Evolutionary conservation across 1,140 invertebrate species (phyloP), one percentile per base, ranked within the genome.

Genomic region (Diachasma alloeum): DNA sequence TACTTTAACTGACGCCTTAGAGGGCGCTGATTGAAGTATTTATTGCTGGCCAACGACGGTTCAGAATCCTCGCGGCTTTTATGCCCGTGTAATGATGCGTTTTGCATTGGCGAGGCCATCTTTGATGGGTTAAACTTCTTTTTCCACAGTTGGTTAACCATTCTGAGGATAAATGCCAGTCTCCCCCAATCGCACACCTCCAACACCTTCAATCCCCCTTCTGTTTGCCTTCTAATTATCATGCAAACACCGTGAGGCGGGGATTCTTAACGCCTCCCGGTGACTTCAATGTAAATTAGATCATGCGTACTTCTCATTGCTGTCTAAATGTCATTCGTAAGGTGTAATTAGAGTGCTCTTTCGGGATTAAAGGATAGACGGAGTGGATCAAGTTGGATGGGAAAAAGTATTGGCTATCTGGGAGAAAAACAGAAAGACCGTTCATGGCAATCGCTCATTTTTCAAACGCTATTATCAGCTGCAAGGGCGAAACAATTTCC

Each of bases 21-120:
- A 87, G 85, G 83, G 85, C 82, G 78, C 85, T 88, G 87, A 87
- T 88, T 84, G 87, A 88, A 88, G 86, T 88, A 88, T 88, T 88
- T 88, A 88, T 88, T 87, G 85, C 85, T 63, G 59, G 59, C 82
- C 72, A 75, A 76, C 76, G 71, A 77, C 74, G 48, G 22, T 72
- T 75, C 72, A 56, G 73, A 48, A 46, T 31, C 67, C 75, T 53
- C 71, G 76, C 10, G 73, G 46, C 76, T 78, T 85, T 81, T 83
- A 81, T 85, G 69, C 80, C 63, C 75, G 76, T 84, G 83, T 87
- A 87, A 87, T 86, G 84, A 87, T 85, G 82, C 84, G 80, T 79
- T 88, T 87, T 86, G 84, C 85, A 85, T 86, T 79, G 80, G 71
- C 79, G 78, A 67, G 70, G 19, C 24, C 80, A 17, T 59, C 19